Conservation (phyloP, 2,113 vertebrate species). For the Erythrolamprus reginae region DNA sequence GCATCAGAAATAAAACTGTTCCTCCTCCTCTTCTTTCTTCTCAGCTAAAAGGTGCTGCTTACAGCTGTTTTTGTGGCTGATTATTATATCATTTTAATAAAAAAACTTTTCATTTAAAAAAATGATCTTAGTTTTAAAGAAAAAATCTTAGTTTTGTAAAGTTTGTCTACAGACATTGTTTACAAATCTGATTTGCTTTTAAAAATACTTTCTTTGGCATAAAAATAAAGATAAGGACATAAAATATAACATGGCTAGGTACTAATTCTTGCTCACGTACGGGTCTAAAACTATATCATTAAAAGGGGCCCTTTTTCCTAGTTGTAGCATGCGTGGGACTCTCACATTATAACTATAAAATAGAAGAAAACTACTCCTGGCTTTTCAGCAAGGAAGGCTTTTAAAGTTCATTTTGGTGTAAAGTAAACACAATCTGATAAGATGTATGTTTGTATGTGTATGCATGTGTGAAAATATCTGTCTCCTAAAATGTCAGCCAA, state of each 20-base stretch:
- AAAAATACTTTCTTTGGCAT: background rate
- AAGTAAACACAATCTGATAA: background rate
- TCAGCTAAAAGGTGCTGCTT: background rate
- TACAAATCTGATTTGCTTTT: background rate
- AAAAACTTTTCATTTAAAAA: background rate
- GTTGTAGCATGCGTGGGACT: background rate
- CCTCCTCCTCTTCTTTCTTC: background rate
- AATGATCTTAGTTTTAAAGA: too few relatives aligned
- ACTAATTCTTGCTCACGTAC: background rate
- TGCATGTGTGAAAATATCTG: background rate
- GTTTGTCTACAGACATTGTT: background rate
- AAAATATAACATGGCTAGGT: too few relatives aligned
- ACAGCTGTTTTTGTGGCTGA: background rate
- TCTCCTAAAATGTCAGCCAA: background rate
- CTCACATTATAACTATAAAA: background rate
- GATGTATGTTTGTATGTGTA: background rate
- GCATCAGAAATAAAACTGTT: background rate
- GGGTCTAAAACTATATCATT: background rate
- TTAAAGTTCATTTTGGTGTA: background rate
- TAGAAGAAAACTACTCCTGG: background rate
- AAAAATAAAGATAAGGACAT: background rate
- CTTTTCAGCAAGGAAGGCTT: background rate
- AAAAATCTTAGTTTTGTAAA: background rate
- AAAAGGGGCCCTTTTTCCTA: background rate
- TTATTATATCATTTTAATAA: background rate